These are phyloP conservation scores for Watsonalla binaria DNA, from an alignment of 2,888 invertebrate species.

Conservation along the genomic window DNA sequence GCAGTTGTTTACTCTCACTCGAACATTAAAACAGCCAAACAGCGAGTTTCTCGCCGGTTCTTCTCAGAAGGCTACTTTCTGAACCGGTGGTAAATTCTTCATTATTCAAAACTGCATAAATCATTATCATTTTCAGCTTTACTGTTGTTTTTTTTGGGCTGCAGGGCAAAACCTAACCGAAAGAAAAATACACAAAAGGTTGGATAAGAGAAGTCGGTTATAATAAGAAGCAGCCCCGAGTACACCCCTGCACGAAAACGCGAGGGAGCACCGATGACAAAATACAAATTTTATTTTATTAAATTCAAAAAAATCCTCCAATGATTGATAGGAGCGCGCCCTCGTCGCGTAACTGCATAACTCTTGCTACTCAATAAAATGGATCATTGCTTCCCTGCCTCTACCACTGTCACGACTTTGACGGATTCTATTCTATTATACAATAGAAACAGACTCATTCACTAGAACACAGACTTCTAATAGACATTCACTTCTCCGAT, in stretches of 20 bases:
- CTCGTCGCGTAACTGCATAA: constrained; percentile 57
- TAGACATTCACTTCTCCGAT: no score
- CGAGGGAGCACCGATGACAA: constrained; percentile 77
- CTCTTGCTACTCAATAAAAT: constrained; percentile 73
- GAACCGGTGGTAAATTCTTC: no score
- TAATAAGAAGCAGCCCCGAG: constrained; percentile 11
- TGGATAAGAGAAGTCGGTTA: background rate
- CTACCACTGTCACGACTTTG: constrained; percentile 10
- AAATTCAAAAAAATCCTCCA: constrained; percentile 79
- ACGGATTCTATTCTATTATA: constrained; percentile 10
- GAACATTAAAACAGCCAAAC: no score
- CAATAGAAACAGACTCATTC: constrained; percentile 15
- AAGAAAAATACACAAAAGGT: background rate
- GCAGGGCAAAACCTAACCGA: background rate
- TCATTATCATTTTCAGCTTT: no score
- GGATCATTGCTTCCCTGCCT: constrained; percentile 55
- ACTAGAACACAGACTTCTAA: no score
- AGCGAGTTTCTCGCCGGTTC: no score
- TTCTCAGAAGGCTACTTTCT: no score
- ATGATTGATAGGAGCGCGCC: constrained; percentile 78
- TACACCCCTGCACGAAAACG: constrained; percentile 55
- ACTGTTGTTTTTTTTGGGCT: no score
- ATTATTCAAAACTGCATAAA: no score
- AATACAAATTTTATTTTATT: constrained; percentile 81
- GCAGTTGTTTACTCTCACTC: no score